Conservation (phyloP, 64 coral and sea anemone species). For the Montipora capricornis region DNA sequence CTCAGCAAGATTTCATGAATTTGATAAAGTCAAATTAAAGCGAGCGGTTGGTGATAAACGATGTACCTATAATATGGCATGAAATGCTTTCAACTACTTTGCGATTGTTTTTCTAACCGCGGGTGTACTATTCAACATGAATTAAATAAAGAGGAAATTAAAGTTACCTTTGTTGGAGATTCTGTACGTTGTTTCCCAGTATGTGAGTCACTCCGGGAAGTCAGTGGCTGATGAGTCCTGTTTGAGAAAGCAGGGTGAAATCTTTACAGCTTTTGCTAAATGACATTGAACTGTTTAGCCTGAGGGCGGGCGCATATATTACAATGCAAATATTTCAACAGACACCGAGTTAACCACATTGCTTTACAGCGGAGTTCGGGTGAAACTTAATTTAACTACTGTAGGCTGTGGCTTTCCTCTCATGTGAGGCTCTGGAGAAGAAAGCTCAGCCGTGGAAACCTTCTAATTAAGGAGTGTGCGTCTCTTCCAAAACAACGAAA, state of each 20-base stretch:
- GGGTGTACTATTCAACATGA: not conserved
- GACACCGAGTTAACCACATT: not conserved
- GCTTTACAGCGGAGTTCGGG: not conserved
- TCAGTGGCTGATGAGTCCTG: not conserved
- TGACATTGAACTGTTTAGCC: constrained; percentile 15
- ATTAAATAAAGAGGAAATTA: not conserved
- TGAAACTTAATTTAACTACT: not conserved
- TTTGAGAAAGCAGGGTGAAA: not conserved
- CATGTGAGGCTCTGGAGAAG: too few species aligned
- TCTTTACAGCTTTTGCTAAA: not conserved
- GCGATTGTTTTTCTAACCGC: not conserved
- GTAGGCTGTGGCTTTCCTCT: not conserved
- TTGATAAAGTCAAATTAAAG: not conserved
- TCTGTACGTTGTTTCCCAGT: not conserved
- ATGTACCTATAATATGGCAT: not conserved
- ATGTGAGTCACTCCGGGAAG: not conserved
- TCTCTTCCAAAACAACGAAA: not conserved
- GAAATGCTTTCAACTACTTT: not conserved
- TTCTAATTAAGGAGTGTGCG: too few species aligned
- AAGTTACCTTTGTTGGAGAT: constrained; percentile 25
- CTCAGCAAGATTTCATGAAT: not conserved
- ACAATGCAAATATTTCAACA: not conserved
- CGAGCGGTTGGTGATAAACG: not conserved
- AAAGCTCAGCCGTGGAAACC: too few species aligned
- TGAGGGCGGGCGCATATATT: not conserved